Evolutionary conservation across 2,888 invertebrate species (phyloP).

Genomic region (Crossocerus cetratus): DNA sequence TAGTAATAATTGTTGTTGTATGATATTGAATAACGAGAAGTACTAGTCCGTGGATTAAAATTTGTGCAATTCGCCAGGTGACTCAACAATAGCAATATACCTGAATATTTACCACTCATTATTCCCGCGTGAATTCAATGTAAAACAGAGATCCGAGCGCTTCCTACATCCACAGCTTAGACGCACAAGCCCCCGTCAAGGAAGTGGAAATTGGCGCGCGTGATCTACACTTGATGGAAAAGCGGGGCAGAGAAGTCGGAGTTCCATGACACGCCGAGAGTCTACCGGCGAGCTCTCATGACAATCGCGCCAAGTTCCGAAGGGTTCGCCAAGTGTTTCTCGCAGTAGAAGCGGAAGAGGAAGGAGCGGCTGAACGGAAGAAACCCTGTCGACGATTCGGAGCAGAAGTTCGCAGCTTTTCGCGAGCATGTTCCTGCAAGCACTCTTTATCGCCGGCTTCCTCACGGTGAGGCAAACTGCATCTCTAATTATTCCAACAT

Average conservation of each 20-base stretch:
- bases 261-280: neutral
- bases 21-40: too few species aligned
- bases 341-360: neutral
- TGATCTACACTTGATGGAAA: neutral
- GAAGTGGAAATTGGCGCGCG: too few species aligned
- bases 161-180: too few species aligned
- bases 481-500: neutral
- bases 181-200: too few species aligned
- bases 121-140: too few species aligned
- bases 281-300: neutral
- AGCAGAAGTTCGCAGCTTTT: neutral
- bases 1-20: too few species aligned
- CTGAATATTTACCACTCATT: too few species aligned
- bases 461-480: slow-evolving; percentile 47
- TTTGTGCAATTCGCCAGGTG: too few species aligned
- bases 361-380: slow-evolving; percentile 22
- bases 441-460: slow-evolving; percentile 31
- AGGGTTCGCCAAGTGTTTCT: neutral
- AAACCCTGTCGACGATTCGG: neutral
- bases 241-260: neutral
- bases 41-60: too few species aligned
- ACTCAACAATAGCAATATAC: too few species aligned
- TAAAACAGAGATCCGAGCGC: too few species aligned
- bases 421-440: slow-evolving; percentile 42
- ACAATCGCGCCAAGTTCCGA: neutral